A percentile compares a stretch with the other conserved stretches of the same genome.
These are phyloP conservation scores for Melanotaenia duboulayi DNA, from an alignment of 2,113 vertebrate genomes.

Conservation along the genomic window DNA sequence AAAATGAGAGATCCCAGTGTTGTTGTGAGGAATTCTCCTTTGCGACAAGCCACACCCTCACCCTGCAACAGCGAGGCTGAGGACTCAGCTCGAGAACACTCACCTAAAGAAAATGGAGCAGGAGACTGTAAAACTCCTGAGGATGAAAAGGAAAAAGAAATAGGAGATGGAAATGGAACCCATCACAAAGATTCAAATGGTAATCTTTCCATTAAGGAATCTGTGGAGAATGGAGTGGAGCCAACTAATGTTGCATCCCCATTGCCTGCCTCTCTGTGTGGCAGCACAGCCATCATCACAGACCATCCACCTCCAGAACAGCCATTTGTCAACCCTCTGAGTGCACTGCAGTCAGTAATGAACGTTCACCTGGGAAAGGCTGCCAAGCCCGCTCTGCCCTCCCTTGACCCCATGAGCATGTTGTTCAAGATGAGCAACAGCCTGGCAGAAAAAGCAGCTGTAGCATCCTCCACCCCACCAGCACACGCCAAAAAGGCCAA, in stretches of 20 bases:
- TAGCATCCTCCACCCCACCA: constrained; percentile 90
- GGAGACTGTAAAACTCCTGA: constrained; percentile 88
- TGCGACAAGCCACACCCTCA: constrained; percentile 89
- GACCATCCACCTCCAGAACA: constrained; percentile 97
- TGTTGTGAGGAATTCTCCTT: constrained; percentile 84
- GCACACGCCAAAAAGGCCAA: constrained; percentile 91
- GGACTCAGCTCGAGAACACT: constrained; percentile 86
- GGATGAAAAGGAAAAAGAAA: constrained; percentile 75
- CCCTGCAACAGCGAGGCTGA: constrained; percentile 92
- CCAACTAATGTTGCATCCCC: constrained; percentile 81
- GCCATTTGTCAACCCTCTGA: constrained; percentile 97
- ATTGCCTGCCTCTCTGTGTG: constrained; percentile 81
- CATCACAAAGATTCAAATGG: constrained; percentile 86
- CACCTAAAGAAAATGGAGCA: constrained; percentile 83
- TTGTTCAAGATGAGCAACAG: constrained; percentile 99
- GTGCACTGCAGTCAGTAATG: constrained; percentile 99
- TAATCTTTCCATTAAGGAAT: constrained; percentile 83
- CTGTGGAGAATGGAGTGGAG: constrained; percentile 90
- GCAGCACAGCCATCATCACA: constrained; percentile 96
- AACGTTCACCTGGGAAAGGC: constrained; percentile 98
- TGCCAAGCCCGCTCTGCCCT: constrained; percentile 93
- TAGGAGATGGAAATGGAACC: constrained; percentile 75
- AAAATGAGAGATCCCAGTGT: constrained; percentile 91
- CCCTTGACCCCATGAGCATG: constrained; percentile 99
- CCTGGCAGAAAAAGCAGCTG: constrained; percentile 95